Percentiles rank a stretch among this genome's conserved stretches.
These are phyloP conservation scores for Desmodus rotundus DNA, from an alignment of 2,113 vertebrate genomes.

Conservation along the genomic window DNA sequence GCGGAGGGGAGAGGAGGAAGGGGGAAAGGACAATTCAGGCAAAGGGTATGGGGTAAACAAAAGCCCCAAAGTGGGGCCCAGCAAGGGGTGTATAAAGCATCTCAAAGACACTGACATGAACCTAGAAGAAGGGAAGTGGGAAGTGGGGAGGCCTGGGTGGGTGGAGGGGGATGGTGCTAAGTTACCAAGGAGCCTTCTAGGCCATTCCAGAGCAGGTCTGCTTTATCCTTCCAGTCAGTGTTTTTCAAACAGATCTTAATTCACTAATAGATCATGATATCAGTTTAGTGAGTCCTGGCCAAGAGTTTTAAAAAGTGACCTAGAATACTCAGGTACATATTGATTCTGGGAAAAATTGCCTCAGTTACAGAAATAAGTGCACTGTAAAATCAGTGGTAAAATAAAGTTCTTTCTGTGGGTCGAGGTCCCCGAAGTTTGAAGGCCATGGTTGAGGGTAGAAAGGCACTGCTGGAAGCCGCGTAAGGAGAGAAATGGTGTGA, in stretches of 20 bases:
- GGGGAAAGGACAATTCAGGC: background rate
- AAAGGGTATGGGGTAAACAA: background rate
- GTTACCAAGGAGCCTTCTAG: background rate
- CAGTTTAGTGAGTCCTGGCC: background rate
- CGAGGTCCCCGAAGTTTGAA: background rate
- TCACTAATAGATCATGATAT: background rate
- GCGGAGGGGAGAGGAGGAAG: fast-evolving
- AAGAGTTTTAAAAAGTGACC: background rate
- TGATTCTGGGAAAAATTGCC: background rate
- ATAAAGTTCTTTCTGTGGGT: background rate
- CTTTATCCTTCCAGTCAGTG: background rate
- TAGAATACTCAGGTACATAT: background rate
- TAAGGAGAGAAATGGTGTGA: background rate
- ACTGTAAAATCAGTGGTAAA: background rate
- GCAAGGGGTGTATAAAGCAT: background rate
- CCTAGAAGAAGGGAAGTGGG: background rate
- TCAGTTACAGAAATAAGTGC: background rate
- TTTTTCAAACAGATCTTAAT: background rate
- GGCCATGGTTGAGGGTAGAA: background rate
- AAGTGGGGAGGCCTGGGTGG: background rate
- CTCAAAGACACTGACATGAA: background rate
- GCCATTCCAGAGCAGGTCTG: background rate
- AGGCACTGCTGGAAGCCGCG: background rate
- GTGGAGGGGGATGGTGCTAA: background rate
- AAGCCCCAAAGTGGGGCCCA: background rate